Percentiles rank a stretch among this genome's conserved stretches.
Conservation (phyloP, 1,140 invertebrate genomes). For the Lordiphosa clarofinis region DNA sequence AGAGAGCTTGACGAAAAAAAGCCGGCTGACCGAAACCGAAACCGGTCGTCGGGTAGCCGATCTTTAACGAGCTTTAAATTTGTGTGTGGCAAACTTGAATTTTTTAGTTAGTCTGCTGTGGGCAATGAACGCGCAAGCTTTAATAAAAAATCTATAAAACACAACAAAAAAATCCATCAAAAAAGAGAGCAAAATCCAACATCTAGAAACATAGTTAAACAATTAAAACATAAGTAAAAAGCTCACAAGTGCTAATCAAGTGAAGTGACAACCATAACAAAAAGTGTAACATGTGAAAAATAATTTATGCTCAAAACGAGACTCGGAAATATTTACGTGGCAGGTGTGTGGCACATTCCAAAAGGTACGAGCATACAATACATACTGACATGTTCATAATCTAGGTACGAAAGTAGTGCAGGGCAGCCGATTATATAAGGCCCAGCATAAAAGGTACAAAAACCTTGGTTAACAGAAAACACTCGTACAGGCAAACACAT, state of each 20-base stretch:
- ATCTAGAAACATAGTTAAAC: slow-evolving; percentile 24
- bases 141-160: slow-evolving; percentile 33
- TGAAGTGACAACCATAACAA: slow-evolving; percentile 4
- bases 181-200: slow-evolving; percentile 7
- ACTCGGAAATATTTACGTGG: slow-evolving; percentile 64
- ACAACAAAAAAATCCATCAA: slow-evolving; percentile 11
- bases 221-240: slow-evolving; percentile 15
- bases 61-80: slow-evolving; percentile 48
- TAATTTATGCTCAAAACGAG: no score
- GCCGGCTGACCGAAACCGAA: background rate
- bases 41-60: slow-evolving; percentile 12
- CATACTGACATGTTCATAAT: slow-evolving; percentile 19
- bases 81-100: slow-evolving; percentile 46
- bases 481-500: slow-evolving; percentile 6
- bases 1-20: no score
- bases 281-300: slow-evolving; percentile 22
- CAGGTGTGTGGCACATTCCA: slow-evolving; percentile 57
- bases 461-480: background rate
- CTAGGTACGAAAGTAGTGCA: background rate
- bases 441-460: slow-evolving; percentile 37
- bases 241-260: slow-evolving; percentile 1
- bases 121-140: slow-evolving; percentile 44
- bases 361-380: no score
- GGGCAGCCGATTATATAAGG: slow-evolving; percentile 54
- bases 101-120: slow-evolving; percentile 45